Base-by-base conservation (phyloP, 2,797 vertebrate species). In the Corythornis leucogaster region DNA sequence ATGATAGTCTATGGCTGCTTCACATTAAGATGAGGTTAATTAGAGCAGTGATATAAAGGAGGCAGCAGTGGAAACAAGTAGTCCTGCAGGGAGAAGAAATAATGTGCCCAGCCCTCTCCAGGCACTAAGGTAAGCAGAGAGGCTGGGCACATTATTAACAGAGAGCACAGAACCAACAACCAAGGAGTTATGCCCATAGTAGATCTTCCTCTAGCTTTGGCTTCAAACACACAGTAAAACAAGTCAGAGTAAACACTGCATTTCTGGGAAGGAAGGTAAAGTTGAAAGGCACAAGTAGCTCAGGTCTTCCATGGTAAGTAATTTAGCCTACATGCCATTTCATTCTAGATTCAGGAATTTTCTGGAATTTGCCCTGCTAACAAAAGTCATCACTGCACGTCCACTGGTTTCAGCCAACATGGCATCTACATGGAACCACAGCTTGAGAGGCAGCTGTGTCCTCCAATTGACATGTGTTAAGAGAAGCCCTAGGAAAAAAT, bases 11-110 rank as follows among this genome's bases (percentile, higher is more conserved):
- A 4, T 1, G 43, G 35, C 40, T 81, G 43, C 53, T 67, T 86
- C 75, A 48, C 46, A 46, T 68, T 46, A 89, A 67, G 62, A 87
- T 75, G 62, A 77, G 19, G 57, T 78, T 89, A 78, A 93, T 92
- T 85, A 81, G 26, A 87, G 43, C 74, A 70, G 40, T 3, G 18
- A 38, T 55, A 48, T 17, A 73, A 89, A 93, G 62, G 35, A 80
- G 40, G n/a, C 8, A 19, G 76, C 53, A 77, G 24, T 33, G 51
- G 51, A 80, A 90, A 80, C 30, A 85, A 69, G 82, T 1, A 68
- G 24, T 16, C n/a, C 43, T 54, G 61, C 30, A 63, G 53, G 69
- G 43, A 64, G 48, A 75, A 74, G 85, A 67, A 81, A 35, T 16
- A 80, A 89, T 51, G 84, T 84, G 61, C 63, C 38, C 42, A 83